phyloP scores from a whole-genome alignment of 2,797 vertebrate species.

The Onychomys torridus region DNA sequence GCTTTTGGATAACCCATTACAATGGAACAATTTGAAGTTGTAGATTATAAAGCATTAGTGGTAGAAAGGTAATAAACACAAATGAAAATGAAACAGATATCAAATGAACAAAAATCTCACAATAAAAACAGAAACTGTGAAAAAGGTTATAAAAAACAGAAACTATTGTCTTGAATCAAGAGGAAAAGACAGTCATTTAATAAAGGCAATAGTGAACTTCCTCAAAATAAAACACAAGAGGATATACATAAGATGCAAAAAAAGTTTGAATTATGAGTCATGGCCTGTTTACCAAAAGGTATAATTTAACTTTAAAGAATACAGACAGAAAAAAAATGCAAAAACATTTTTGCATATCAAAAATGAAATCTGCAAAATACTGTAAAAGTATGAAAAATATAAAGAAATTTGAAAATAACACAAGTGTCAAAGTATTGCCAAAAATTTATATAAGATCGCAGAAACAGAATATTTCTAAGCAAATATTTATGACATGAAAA shows the following conservation, averaged over 20 bases:
- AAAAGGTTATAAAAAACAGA: neutral
- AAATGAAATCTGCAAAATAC: neutral
- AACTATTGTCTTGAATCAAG: neutral
- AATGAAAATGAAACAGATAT: neutral
- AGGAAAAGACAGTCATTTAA: neutral
- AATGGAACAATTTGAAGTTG: neutral
- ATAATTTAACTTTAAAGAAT: constrained; percentile 11
- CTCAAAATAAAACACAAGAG: neutral
- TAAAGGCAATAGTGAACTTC: neutral
- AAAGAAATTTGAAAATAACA: neutral
- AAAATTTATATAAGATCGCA: neutral
- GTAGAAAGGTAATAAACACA: neutral
- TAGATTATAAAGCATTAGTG: neutral
- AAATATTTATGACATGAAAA: neutral
- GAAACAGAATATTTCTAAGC: neutral
- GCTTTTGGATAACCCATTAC: neutral
- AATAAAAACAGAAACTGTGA: neutral
- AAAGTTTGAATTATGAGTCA: neutral
- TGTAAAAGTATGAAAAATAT: neutral
- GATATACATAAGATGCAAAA: neutral
- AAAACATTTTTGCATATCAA: neutral
- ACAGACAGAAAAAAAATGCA: no score
- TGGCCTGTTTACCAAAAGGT: neutral
- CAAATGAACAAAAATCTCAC: neutral
- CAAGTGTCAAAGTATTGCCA: neutral